These are phyloP conservation scores for Chaetodon auriga DNA, from an alignment of 2,113 vertebrate genomes.

Conservation along the genomic window DNA sequence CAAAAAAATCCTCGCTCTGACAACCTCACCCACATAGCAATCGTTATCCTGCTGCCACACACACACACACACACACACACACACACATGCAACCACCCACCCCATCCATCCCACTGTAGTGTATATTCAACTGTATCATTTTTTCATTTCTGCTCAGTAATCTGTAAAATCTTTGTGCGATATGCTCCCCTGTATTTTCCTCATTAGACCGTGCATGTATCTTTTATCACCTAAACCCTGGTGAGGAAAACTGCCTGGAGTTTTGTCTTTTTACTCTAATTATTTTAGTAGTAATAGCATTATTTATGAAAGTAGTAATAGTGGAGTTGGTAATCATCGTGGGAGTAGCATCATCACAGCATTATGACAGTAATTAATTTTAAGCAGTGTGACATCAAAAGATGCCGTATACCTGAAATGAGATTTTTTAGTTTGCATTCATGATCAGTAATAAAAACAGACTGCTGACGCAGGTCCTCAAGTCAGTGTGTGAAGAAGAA, in stretches of 20 bases:
- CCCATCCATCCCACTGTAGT: slow-evolving; percentile 23
- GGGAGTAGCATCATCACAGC: neutral
- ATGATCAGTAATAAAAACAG: neutral
- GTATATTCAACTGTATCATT: slow-evolving; percentile 38
- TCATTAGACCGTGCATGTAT: slow-evolving; percentile 5
- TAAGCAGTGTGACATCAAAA: neutral
- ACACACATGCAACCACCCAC: slow-evolving; percentile 45
- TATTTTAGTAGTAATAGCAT: slow-evolving; percentile 12
- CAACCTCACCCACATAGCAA: slow-evolving; percentile 61
- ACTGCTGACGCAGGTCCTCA: neutral
- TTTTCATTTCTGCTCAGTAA: slow-evolving; percentile 47
- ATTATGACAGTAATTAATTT: too few species aligned
- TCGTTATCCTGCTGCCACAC: slow-evolving; percentile 53
- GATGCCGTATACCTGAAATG: too few species aligned
- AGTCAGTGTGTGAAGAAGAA: neutral
- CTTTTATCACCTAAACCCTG: slow-evolving; percentile 6
- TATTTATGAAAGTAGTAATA: neutral
- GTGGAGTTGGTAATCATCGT: neutral
- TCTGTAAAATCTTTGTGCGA: slow-evolving; percentile 26
- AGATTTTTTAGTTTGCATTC: neutral
- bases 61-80: slow-evolving; percentile 31
- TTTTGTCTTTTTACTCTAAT: slow-evolving; percentile 41
- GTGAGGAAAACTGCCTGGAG: slow-evolving; percentile 1
- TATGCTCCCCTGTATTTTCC: slow-evolving; percentile 19
- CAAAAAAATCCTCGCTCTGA: slow-evolving; percentile 41